phyloP scores from a whole-genome alignment of 2,797 vertebrate genomes.

The Pitangus sulphuratus region DNA sequence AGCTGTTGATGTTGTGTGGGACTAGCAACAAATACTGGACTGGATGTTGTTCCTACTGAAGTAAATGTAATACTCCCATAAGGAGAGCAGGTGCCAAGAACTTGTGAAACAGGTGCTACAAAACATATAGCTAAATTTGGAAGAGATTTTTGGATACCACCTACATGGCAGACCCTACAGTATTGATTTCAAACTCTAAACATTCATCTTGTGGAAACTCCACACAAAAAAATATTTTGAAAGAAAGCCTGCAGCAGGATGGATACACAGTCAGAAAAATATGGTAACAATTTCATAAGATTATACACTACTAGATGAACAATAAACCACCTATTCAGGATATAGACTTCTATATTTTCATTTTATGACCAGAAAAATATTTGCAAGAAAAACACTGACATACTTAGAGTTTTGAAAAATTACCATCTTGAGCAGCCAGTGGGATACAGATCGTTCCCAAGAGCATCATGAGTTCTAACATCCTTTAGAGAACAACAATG shows the following conservation, averaged over 20 bases:
- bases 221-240: background rate
- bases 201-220: background rate
- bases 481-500: background rate
- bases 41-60: background rate
- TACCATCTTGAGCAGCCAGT: background rate
- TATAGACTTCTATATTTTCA: background rate
- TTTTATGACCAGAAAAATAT: background rate
- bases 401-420: background rate
- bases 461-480: background rate
- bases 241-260: background rate
- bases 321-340: background rate
- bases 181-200: slow-evolving; percentile 37
- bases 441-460: background rate
- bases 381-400: background rate
- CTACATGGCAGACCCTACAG: slow-evolving; percentile 3
- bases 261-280: background rate
- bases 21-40: background rate
- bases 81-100: background rate
- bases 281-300: background rate
- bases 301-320: background rate
- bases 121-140: slow-evolving; percentile 36
- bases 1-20: background rate
- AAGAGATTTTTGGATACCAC: slow-evolving; percentile 44
- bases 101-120: slow-evolving; percentile 39
- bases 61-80: background rate